Percentiles rank a stretch among this genome's conserved stretches.
Evolutionary conservation across 1,140 invertebrate species (phyloP).

Genomic region (Subanguina moxae): DNA sequence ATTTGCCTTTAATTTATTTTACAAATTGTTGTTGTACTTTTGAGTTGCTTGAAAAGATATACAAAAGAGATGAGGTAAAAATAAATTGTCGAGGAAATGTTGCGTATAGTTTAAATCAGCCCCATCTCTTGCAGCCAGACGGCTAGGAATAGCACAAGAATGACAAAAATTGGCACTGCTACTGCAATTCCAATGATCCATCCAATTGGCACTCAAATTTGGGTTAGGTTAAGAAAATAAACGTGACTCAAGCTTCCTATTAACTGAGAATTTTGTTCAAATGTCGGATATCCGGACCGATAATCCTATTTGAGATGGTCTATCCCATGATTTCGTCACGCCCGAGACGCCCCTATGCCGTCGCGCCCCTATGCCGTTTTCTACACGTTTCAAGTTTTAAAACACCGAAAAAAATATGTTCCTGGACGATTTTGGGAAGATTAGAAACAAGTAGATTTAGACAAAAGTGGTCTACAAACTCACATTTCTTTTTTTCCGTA

Average conservation of each 20-base stretch:
- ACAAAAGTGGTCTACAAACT: background rate
- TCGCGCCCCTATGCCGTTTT: no score
- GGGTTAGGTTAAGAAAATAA: no score
- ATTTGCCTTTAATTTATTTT: conserved; percentile 2
- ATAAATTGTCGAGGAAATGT: background rate
- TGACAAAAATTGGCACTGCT: conserved; percentile 37
- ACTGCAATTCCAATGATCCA: conserved; percentile 43
- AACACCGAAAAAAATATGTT: no score
- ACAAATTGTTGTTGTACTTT: background rate
- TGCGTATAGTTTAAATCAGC: conserved; percentile 29
- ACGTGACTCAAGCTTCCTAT: no score
- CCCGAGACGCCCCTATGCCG: no score
- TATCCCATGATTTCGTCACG: no score
- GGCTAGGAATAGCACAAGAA: conserved; percentile 38
- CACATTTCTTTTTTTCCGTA: conserved; percentile 7
- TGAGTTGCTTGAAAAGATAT: background rate
- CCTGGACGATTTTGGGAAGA: no score
- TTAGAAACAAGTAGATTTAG: no score
- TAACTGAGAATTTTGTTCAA: no score
- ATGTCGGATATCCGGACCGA: no score
- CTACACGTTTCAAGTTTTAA: no score
- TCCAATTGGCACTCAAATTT: conserved; percentile 29
- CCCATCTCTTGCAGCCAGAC: conserved; percentile 45
- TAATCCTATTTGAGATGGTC: no score
- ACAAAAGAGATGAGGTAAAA: background rate